Evolutionary conservation across 2,888 invertebrate genomes (phyloP).

Genomic region (Lepetodrilus schrolli): DNA sequence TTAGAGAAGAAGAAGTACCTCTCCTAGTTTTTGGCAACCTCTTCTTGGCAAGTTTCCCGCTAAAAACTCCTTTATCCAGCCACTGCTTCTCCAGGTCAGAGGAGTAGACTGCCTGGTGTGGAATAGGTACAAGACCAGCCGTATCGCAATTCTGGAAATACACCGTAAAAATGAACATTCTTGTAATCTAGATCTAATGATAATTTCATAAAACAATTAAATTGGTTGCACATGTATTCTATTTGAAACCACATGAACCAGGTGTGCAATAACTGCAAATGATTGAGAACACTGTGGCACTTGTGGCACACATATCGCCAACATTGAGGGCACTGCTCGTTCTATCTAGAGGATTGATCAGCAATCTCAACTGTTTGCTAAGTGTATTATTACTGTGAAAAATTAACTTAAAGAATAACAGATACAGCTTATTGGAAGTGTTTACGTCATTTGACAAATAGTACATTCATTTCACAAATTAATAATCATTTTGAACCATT

Average conservation of each 20-base stretch:
- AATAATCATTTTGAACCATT: too few relatives aligned
- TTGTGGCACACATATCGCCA: too few relatives aligned
- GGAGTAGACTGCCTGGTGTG: slow-evolving; percentile 65
- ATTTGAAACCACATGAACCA: neutral
- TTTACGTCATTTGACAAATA: too few relatives aligned
- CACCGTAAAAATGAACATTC: neutral
- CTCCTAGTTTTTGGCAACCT: slow-evolving; percentile 13
- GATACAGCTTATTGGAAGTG: too few relatives aligned
- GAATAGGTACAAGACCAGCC: slow-evolving; percentile 51
- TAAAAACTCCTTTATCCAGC: slow-evolving; percentile 44
- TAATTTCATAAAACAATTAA: neutral
- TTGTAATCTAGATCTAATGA: neutral
- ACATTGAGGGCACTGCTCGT: too few relatives aligned
- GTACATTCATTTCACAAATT: too few relatives aligned
- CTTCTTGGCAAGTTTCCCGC: slow-evolving; percentile 5
- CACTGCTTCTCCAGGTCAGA: slow-evolving; percentile 72
- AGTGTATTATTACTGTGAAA: too few relatives aligned
- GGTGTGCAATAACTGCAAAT: neutral
- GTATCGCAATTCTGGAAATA: slow-evolving; percentile 35
- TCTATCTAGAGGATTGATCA: too few relatives aligned
- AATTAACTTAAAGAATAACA: too few relatives aligned
- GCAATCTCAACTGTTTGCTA: too few relatives aligned
- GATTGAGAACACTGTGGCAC: too few relatives aligned
- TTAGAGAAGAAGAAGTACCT: too few relatives aligned
- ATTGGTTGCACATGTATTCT: neutral